phyloP scores from a whole-genome alignment of 2,888 invertebrate species.

The Plagodis pulveraria region DNA sequence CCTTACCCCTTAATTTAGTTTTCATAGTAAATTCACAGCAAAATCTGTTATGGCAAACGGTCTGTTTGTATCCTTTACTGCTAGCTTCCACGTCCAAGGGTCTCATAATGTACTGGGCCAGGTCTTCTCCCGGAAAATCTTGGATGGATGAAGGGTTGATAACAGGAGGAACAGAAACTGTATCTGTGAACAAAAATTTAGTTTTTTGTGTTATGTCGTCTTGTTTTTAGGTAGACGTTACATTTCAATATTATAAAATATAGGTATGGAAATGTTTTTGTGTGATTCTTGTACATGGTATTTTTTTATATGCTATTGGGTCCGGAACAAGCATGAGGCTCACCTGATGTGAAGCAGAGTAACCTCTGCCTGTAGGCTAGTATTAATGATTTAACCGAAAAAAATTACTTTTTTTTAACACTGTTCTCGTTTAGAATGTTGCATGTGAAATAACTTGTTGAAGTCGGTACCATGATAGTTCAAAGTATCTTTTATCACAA shows the following conservation, averaged over 20 bases:
- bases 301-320: no score
- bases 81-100: slow-evolving; percentile 57
- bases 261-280: neutral
- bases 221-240: neutral
- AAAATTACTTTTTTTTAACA: no score
- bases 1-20: slow-evolving; percentile 29
- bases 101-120: slow-evolving; percentile 59
- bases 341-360: no score
- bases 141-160: slow-evolving; percentile 27
- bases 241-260: no score
- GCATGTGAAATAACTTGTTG: no score
- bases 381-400: no score
- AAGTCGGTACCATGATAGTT: no score
- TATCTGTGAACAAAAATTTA: slow-evolving; percentile 12
- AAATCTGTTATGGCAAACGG: slow-evolving; percentile 61
- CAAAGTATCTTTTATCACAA: no score
- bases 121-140: slow-evolving; percentile 47
- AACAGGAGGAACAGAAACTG: slow-evolving; percentile 33
- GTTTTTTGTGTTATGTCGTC: neutral
- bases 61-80: slow-evolving; percentile 49
- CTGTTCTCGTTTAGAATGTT: no score
- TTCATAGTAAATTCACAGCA: slow-evolving; percentile 71
- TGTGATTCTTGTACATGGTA: neutral
- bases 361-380: no score
- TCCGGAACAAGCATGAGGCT: no score